phyloP scores from a whole-genome alignment of 2,113 vertebrate genomes.

The Plotosus lineatus region DNA sequence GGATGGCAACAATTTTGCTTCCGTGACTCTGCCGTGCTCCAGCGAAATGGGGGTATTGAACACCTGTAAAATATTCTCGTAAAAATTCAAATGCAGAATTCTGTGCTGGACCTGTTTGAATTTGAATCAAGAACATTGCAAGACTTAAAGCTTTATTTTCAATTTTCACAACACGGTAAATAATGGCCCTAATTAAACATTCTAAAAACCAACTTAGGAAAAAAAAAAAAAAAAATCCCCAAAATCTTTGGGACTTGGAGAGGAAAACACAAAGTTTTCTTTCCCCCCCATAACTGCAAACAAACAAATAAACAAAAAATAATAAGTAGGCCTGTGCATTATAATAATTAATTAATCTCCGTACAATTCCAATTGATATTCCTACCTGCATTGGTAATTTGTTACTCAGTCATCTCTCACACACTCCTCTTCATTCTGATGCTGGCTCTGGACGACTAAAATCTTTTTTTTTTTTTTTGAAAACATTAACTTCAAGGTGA shows the following conservation, averaged over 20 bases:
- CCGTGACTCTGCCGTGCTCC: too few species aligned
- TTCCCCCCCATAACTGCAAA: too few species aligned
- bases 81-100: neutral
- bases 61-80: neutral
- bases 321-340: neutral
- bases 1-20: too few species aligned
- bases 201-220: constrained; percentile 5
- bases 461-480: neutral
- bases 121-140: neutral
- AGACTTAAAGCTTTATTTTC: constrained; percentile 36
- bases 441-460: neutral
- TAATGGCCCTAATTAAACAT: constrained; percentile 62
- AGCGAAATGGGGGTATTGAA: too few species aligned
- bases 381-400: neutral
- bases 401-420: neutral
- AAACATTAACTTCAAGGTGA: constrained; percentile 62
- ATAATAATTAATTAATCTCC: neutral
- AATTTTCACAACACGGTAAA: constrained; percentile 69
- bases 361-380: neutral
- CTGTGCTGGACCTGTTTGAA: neutral
- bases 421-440: neutral
- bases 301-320: neutral
- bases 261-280: neutral
- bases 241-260: neutral
- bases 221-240: neutral